Conservation (phyloP, 2,888 invertebrate species). For the Napeogenes inachia region DNA sequence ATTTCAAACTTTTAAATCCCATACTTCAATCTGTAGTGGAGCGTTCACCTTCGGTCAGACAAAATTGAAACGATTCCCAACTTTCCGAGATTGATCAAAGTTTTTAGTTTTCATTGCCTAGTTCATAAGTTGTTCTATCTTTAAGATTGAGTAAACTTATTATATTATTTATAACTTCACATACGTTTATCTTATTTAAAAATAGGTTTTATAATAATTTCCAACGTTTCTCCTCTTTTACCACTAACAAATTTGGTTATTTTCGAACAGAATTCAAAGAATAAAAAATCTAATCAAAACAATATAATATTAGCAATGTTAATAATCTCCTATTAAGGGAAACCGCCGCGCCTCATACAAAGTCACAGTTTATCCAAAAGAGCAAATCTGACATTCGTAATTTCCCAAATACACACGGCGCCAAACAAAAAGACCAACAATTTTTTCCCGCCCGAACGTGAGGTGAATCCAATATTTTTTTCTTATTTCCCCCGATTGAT, state of each 20-base stretch:
- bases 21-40: conserved; percentile 16
- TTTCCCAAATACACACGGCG: conserved; percentile 42
- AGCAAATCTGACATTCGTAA: conserved; percentile 30
- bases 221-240: neutral
- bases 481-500: conserved; percentile 68
- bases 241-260: no score
- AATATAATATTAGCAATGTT: no score
- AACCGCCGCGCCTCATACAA: neutral
- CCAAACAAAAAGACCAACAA: conserved; percentile 49
- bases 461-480: conserved; percentile 68
- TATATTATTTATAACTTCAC: neutral
- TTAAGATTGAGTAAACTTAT: neutral
- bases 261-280: no score
- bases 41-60: conserved; percentile 29
- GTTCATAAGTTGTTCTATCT: conserved; percentile 15
- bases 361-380: conserved; percentile 26
- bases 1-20: conserved; percentile 19
- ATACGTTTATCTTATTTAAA: neutral
- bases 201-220: neutral
- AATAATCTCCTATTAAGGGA: no score
- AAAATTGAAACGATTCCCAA: conserved; percentile 28
- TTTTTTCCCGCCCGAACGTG: conserved; percentile 61
- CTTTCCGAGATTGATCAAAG: conserved; percentile 33
- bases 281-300: no score
- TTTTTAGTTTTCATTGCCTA: conserved; percentile 37